Percentiles rank a stretch among this genome's conserved stretches.
phyloP scores from a whole-genome alignment of 2,797 vertebrate species.

The Kryptopterus vitreolus region DNA sequence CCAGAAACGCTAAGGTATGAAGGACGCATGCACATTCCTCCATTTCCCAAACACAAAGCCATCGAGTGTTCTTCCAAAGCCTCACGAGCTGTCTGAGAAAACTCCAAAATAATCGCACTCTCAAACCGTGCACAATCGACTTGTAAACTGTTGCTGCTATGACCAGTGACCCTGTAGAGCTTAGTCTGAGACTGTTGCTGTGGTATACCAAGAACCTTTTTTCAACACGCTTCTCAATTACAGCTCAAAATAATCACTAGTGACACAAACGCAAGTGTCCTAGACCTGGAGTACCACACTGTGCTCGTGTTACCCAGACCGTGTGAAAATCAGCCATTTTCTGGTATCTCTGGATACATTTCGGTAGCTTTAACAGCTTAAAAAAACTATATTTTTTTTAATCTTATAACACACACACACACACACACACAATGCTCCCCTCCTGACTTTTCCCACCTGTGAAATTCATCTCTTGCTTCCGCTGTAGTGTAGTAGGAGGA shows the following conservation, averaged over 20 bases:
- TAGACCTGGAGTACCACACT: conserved; percentile 30
- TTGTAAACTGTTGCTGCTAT: conserved; percentile 45
- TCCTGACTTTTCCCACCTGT: conserved; percentile 4
- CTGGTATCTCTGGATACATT: no score
- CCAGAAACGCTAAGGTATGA: conserved; percentile 64
- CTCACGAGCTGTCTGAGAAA: conserved; percentile 44
- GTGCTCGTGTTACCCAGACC: conserved; percentile 37
- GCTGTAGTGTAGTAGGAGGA: conserved; percentile 20
- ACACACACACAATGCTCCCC: conserved; percentile 34
- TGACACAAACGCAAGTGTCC: conserved; percentile 46
- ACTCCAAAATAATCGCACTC: conserved; percentile 44
- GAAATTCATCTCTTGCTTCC: background rate
- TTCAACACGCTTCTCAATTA: conserved; percentile 56
- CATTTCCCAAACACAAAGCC: conserved; percentile 39
- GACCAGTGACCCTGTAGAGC: conserved; percentile 33
- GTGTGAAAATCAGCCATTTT: conserved; percentile 42
- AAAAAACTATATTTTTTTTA: no score
- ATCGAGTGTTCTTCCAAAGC: conserved; percentile 29
- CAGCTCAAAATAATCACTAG: conserved; percentile 57
- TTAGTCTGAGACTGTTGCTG: conserved; percentile 55
- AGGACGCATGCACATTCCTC: conserved; percentile 62
- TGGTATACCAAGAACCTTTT: conserved; percentile 52
- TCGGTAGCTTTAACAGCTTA: no score
- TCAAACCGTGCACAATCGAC: conserved; percentile 4
- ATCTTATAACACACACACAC: conserved; percentile 38